phyloP scores from a whole-genome alignment of 2,113 vertebrate genomes.

The Sinocyclocheilus maitianheensis region DNA sequence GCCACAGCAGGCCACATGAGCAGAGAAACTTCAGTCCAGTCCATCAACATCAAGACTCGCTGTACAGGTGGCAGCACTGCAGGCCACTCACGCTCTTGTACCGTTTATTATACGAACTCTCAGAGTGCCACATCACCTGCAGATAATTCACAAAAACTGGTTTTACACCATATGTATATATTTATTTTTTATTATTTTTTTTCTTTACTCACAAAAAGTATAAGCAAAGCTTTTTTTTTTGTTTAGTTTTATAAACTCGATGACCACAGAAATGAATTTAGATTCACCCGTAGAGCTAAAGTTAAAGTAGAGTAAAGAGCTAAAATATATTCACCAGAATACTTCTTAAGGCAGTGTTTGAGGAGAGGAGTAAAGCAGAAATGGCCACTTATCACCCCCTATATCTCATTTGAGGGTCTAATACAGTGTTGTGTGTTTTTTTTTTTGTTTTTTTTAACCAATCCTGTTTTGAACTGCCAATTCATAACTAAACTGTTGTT shows the following conservation, averaged over 20 bases:
- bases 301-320: too few relatives aligned
- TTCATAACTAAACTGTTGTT: too few relatives aligned
- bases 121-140: constrained; percentile 60
- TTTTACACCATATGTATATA: not conserved
- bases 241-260: not conserved
- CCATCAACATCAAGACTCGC: constrained; percentile 12
- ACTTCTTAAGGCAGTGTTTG: too few relatives aligned
- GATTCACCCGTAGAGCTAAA: not conserved
- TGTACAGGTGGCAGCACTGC: constrained; percentile 39
- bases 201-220: not conserved
- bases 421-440: not conserved
- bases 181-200: too few relatives aligned
- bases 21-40: constrained; percentile 22
- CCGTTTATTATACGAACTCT: constrained; percentile 47
- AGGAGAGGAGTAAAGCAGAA: not conserved
- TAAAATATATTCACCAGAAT: too few relatives aligned
- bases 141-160: constrained; percentile 66
- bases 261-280: not conserved
- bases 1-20: constrained; percentile 40
- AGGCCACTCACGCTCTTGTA: constrained; percentile 32
- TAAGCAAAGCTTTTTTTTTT: not conserved
- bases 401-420: not conserved
- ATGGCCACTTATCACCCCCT: not conserved
- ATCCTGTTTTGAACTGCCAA: too few relatives aligned
- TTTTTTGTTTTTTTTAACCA: not conserved